Evolutionary conservation across 2,888 invertebrate species (phyloP).

Genomic region (Leucophora obtusa): DNA sequence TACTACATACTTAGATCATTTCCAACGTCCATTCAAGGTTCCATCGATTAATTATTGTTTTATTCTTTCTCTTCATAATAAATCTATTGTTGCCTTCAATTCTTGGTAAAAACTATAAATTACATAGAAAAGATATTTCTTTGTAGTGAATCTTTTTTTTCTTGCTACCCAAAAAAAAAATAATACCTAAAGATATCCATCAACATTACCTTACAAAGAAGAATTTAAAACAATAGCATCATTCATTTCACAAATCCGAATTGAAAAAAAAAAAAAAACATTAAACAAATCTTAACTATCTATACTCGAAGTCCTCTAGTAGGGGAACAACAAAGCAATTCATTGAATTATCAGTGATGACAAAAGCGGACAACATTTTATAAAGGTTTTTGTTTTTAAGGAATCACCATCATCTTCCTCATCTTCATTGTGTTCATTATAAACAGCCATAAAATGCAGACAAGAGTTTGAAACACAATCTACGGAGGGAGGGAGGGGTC

Average conservation of each 20-base stretch:
- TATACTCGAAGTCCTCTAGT: slow-evolving; percentile 5
- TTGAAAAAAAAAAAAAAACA: slow-evolving; percentile 15
- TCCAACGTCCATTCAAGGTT: background rate
- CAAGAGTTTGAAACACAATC: slow-evolving; percentile 25
- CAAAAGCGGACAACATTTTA: slow-evolving; percentile 55
- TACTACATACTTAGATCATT: background rate
- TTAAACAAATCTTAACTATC: slow-evolving; percentile 18
- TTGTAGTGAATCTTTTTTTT: slow-evolving; percentile 23
- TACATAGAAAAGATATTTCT: slow-evolving; percentile 16
- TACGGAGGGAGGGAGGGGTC: background rate
- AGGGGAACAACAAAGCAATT: slow-evolving; percentile 47
- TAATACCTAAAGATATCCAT: slow-evolving; percentile 47
- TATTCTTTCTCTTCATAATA: background rate
- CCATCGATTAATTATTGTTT: background rate
- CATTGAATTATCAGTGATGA: slow-evolving; percentile 62
- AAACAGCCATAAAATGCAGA: slow-evolving; percentile 33
- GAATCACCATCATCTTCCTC: slow-evolving; percentile 15
- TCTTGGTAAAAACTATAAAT: slow-evolving; percentile 52
- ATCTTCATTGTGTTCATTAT: slow-evolving; percentile 19
- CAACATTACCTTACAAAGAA: slow-evolving; percentile 42
- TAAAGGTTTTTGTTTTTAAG: slow-evolving; percentile 28
- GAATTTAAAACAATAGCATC: slow-evolving; percentile 59
- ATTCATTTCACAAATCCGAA: slow-evolving; percentile 50
- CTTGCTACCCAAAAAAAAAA: slow-evolving; percentile 31
- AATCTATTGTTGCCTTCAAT: slow-evolving; percentile 37